phyloP scores from a whole-genome alignment of 2,113 vertebrate genomes.

The Fukomys damarensis region DNA sequence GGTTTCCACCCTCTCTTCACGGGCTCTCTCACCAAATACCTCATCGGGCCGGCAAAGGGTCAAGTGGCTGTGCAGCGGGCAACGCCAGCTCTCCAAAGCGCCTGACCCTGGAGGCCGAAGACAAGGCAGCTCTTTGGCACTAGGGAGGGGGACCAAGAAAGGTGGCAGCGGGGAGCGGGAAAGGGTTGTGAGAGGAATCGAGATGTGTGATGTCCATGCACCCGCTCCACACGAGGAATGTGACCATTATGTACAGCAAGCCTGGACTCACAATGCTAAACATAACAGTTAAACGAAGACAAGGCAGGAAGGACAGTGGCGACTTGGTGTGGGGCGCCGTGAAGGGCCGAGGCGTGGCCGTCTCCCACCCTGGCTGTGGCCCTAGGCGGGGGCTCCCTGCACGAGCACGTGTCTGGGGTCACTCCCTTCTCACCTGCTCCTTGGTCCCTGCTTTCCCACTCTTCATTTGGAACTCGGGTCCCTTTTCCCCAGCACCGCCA shows the following conservation, averaged over 20 bases:
- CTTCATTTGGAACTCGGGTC: background rate
- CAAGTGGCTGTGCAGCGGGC: background rate
- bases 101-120: background rate
- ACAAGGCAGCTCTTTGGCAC: background rate
- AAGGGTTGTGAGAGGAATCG: background rate
- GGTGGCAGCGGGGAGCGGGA: background rate
- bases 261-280: background rate
- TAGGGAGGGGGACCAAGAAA: background rate
- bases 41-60: background rate
- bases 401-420: background rate
- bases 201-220: background rate
- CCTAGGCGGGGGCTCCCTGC: background rate
- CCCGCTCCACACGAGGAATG: background rate
- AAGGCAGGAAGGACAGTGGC: background rate
- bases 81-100: background rate
- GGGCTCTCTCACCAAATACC: no score
- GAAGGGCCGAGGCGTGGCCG: rapidly evolving
- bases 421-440: background rate
- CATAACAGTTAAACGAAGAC: background rate
- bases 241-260: no score
- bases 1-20: background rate
- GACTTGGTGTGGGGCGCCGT: rapidly evolving
- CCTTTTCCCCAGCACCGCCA: background rate
- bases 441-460: background rate
- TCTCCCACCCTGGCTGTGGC: background rate